These are phyloP conservation scores for Drosophila neotestacea DNA, from an alignment of 2,888 invertebrate species.

Conservation along the genomic window DNA sequence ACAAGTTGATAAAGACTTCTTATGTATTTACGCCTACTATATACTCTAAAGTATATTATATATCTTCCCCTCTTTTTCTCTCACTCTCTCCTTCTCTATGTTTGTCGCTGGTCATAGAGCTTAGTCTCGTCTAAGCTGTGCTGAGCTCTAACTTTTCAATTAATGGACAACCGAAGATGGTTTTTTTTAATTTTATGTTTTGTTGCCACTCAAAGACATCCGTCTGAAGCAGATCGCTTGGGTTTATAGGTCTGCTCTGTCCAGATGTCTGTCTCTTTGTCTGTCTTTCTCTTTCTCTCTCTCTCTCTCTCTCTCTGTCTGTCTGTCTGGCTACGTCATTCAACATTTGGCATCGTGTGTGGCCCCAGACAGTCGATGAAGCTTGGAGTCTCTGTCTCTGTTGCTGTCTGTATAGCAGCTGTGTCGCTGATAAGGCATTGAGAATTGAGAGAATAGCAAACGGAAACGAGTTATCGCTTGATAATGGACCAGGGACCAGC, in stretches of 20 bases:
- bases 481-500: slow-evolving; percentile 54
- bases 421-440: slow-evolving; percentile 30
- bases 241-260: slow-evolving; percentile 3
- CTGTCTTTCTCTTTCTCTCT: not conserved
- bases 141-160: slow-evolving; percentile 39
- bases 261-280: not conserved
- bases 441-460: slow-evolving; percentile 24
- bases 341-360: slow-evolving; percentile 47
- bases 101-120: slow-evolving; percentile 7
- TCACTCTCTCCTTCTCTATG: not conserved
- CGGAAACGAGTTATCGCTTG: slow-evolving; percentile 67
- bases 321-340: slow-evolving; percentile 45
- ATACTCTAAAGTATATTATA: slow-evolving; percentile 33
- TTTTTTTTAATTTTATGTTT: not conserved
- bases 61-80: slow-evolving; percentile 1
- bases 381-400: slow-evolving; percentile 5
- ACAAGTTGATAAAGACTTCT: slow-evolving; percentile 37
- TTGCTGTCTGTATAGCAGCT: slow-evolving; percentile 33
- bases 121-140: slow-evolving; percentile 18
- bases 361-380: slow-evolving; percentile 29
- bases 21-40: slow-evolving; percentile 13
- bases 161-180: slow-evolving; percentile 16
- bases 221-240: slow-evolving; percentile 26
- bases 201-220: slow-evolving; percentile 18
- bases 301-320: slow-evolving; percentile 2